Evolutionary conservation across 2,888 invertebrate species (phyloP), one percentile per base, ranked within the genome.

Genomic region (Cephus nigrinus): DNA sequence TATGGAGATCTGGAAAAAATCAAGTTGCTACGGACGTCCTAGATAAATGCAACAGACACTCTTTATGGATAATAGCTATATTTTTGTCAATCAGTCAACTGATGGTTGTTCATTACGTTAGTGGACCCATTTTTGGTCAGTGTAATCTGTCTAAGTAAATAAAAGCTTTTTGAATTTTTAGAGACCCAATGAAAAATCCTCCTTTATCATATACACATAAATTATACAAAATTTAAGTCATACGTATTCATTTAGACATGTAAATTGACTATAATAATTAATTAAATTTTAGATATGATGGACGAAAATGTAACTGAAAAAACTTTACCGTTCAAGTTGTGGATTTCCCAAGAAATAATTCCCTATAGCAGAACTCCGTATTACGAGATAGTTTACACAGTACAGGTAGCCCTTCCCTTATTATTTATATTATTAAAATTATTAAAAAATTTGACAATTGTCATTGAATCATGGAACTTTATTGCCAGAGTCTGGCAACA

Each of bases 301-400:
- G 23, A 55, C 9, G 55, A 55, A 55, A 84, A 88, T 30, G 81
- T 78, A 30, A 82, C 84, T 11, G 82, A 87, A 1, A 84, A 85
- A 71, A 33, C 75, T 31, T 71, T 88, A 12, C 88, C 86, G 0
- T 86, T 87, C 72, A 84, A 82, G 30, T 34, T 86, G n/a, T 84
- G 83, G 82, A 2, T 85, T 1, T 68, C 83, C 69, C 75, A 55
- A 5, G 23, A 55, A 23, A 23, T 55, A 55, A 55, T 84, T 15
- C 84, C 84, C 30, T 34, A 80, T 12, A 80, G 77, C 15, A 68
- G 78, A 15, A 81, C 82, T 2, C 86, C 86, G 1, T 86, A 82
- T 75, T 86, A 84, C 75, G 85, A 86, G 76, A 76, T 86, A 1
- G 77, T 76, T 69, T 84, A 79, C 55, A 73, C 78, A 11, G 74